Evolutionary conservation across 2,888 invertebrate species (phyloP).

Genomic region (Stenotaenia linearis): DNA sequence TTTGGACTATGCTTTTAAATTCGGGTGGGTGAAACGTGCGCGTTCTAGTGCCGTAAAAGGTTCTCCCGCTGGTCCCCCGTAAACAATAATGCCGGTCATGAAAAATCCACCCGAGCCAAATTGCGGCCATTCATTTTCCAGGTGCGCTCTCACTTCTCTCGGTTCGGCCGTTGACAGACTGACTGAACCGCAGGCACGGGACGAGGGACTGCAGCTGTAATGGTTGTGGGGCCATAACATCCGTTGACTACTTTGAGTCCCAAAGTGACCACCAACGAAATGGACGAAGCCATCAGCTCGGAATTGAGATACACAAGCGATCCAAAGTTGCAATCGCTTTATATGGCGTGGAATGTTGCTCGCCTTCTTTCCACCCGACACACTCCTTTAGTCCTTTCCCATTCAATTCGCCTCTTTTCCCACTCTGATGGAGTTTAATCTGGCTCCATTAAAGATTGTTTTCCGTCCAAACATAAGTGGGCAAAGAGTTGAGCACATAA

Average conservation of each 20-base stretch:
- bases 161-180: conserved; percentile 16
- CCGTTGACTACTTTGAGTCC: conserved; percentile 7
- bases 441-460: conserved; percentile 20
- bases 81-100: conserved; percentile 26
- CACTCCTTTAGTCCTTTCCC: neutral
- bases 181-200: conserved; percentile 26
- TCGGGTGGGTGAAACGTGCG: neutral
- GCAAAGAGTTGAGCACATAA: conserved; percentile 20
- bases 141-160: neutral
- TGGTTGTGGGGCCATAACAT: conserved; percentile 3
- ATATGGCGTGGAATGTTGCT: conserved; percentile 12
- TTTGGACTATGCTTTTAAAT: conserved; percentile 7
- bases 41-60: conserved; percentile 5
- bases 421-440: conserved; percentile 24
- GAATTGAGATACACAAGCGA: conserved; percentile 26
- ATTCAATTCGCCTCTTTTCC: neutral
- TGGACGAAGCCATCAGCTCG: conserved; percentile 12
- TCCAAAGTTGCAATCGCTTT: conserved; percentile 16
- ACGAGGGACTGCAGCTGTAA: conserved; percentile 20
- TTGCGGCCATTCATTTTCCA: conserved; percentile 23
- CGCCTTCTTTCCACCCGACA: neutral
- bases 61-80: conserved; percentile 20
- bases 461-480: conserved; percentile 23
- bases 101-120: conserved; percentile 26
- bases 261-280: conserved; percentile 24